A percentile compares a stretch with the other conserved stretches of the same genome.
Evolutionary conservation across 2,113 vertebrate genomes (phyloP).

Genomic region (Hiodon tergisus): DNA sequence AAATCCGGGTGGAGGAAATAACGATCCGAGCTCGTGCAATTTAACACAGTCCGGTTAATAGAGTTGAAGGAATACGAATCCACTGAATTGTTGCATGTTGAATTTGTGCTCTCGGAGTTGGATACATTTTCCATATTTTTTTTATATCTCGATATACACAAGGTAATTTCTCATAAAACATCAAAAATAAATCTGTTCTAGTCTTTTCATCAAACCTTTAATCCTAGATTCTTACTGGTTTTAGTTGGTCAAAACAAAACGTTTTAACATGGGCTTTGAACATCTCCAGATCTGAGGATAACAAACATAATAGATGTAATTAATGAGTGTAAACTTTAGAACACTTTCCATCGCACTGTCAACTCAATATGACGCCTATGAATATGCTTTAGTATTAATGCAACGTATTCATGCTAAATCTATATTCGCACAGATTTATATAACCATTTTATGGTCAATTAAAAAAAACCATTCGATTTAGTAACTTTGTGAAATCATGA

Average conservation of each 20-base stretch:
- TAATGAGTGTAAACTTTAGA: not conserved
- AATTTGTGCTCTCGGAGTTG: not conserved
- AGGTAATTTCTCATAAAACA: not conserved
- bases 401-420: too few species aligned
- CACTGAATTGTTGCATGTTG: slow-evolving; percentile 52
- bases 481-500: too few species aligned
- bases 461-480: not conserved
- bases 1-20: slow-evolving; percentile 62
- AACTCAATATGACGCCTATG: too few species aligned
- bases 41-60: slow-evolving; percentile 43
- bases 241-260: not conserved
- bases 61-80: slow-evolving; percentile 42
- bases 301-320: not conserved
- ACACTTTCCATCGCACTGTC: not conserved
- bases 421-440: too few species aligned
- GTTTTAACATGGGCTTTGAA: slow-evolving; percentile 15
- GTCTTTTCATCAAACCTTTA: not conserved
- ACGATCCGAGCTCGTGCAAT: slow-evolving; percentile 50
- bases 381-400: too few species aligned
- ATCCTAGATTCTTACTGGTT: slow-evolving; percentile 5
- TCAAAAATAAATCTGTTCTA: not conserved
- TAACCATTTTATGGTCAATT: not conserved
- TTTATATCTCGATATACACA: not conserved
- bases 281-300: slow-evolving; percentile 28
- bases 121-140: slow-evolving; percentile 60